Base-by-base conservation (phyloP, 1,140 invertebrate species). In the Drosophila setifemur region DNA sequence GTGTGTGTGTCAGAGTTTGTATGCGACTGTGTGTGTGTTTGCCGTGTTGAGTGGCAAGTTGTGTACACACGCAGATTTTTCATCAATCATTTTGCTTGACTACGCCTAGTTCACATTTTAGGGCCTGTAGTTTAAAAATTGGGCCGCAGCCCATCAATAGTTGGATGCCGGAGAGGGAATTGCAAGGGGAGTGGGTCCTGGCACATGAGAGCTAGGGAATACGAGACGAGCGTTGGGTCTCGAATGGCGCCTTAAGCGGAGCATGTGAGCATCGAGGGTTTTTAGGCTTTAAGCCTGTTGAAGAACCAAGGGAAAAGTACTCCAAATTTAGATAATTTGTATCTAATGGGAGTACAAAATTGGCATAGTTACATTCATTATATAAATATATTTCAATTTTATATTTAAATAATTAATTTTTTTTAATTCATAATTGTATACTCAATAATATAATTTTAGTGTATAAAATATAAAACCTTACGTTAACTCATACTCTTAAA, bases 81-180 rank as follows among this genome's bases (percentile, higher is more conserved):
- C 79, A 85, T 85, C 79, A 85, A 86, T 85, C 79, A 85, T 86
- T 86, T 83, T 43, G 54, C 55, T 49, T 66, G 61, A 69, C 52
- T 63, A 55, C 48, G 68, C 50, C 77, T 53, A 53, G 74, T 54
- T 74, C 71, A 53, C 57, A 72, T 73, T 73, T 54, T 73, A 58
- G 69, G 69, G 45, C 69, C 47, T 64, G 69, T 72, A 72, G 57
- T 73, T 73, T 73, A 73, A 73, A 73, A 73, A 73, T 66, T 72
- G 68, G 69, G 68, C 68, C 68, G 61, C 60, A 64, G 48, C 68
- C 48, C 49, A 64, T 72, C 55, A 19, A 72, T 72, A 72, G 68
- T 61, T 58, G 11, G 23, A 11, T 14, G 43, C 6, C 12, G n/a
- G 9, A 5, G 5, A 11, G 14, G 18, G 14, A 18, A 14, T 4